phyloP scores from a whole-genome alignment of 2,888 invertebrate genomes.

The Flexamia atlantica region DNA sequence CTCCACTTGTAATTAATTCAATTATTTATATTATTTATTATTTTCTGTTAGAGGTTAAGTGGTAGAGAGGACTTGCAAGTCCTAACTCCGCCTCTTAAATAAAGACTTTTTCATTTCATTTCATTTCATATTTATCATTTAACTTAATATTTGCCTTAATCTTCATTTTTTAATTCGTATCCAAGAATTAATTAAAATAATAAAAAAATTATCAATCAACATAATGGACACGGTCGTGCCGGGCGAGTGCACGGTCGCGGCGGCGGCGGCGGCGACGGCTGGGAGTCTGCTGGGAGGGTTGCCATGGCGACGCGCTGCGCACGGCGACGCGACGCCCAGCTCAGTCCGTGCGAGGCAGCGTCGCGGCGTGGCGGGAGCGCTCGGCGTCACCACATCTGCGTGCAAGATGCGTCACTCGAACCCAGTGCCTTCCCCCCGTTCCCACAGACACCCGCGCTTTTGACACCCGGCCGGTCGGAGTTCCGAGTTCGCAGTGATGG shows the following conservation, averaged over 20 bases:
- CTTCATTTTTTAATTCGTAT: no score
- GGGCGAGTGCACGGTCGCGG: slow-evolving; percentile 41
- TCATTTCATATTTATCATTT: no score
- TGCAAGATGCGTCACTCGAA: slow-evolving; percentile 38
- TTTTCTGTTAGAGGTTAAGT: no score
- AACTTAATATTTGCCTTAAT: no score
- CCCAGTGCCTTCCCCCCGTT: slow-evolving; percentile 42
- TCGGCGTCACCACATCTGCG: slow-evolving; percentile 10
- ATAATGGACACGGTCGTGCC: no score
- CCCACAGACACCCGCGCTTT: background rate
- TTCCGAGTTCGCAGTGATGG: background rate
- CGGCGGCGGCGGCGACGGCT: slow-evolving; percentile 43
- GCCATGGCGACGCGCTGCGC: slow-evolving; percentile 53
- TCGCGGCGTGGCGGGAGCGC: background rate
- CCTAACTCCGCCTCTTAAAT: no score
- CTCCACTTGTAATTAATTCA: no score
- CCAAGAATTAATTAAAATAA: no score
- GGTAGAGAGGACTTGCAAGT: no score
- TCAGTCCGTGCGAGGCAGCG: slow-evolving; percentile 35
- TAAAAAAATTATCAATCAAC: no score
- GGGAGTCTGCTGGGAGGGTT: slow-evolving; percentile 30
- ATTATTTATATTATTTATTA: no score
- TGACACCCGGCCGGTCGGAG: background rate
- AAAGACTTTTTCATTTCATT: no score
- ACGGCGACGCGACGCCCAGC: background rate